Percentiles rank a stretch among this genome's conserved stretches.
phyloP scores from a whole-genome alignment of 2,888 invertebrate genomes.

The Adelognathus sp. region DNA sequence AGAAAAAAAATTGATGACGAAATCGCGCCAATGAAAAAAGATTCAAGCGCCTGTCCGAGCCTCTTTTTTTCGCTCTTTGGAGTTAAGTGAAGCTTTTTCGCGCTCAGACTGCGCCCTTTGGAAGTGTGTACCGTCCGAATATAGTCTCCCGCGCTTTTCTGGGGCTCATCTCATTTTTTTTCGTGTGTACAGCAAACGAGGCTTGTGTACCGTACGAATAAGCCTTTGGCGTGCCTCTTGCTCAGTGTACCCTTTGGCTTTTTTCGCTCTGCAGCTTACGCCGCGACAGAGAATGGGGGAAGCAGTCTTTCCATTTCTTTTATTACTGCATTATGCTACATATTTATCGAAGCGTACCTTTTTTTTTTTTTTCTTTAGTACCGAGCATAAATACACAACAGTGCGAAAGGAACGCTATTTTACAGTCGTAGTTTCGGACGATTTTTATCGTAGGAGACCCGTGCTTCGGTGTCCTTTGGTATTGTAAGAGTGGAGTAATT shows the following conservation, averaged over 20 bases:
- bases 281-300: neutral
- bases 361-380: conserved; percentile 18
- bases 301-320: neutral
- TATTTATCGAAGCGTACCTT: conserved; percentile 16
- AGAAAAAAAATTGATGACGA: neutral
- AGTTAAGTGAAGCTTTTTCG: conserved; percentile 43
- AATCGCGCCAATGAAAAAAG: conserved; percentile 8
- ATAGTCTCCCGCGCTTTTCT: conserved; percentile 48
- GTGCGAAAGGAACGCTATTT: conserved; percentile 43
- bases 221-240: conserved; percentile 25
- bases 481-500: neutral
- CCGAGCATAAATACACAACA: conserved; percentile 34
- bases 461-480: conserved; percentile 7
- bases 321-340: conserved; percentile 21
- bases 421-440: conserved; percentile 47
- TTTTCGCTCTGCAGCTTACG: conserved; percentile 1
- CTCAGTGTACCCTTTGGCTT: conserved; percentile 34
- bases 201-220: conserved; percentile 52
- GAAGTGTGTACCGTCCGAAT: conserved; percentile 53
- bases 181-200: conserved; percentile 48
- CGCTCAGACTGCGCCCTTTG: conserved; percentile 37
- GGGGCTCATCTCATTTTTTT: conserved; percentile 36
- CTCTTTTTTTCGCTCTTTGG: conserved; percentile 27
- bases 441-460: conserved; percentile 48
- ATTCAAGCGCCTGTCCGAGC: conserved; percentile 1